A percentile compares a stretch with the other conserved stretches of the same genome.
phyloP scores from a whole-genome alignment of 2,888 invertebrate species.

The Diachrysia chrysitis region DNA sequence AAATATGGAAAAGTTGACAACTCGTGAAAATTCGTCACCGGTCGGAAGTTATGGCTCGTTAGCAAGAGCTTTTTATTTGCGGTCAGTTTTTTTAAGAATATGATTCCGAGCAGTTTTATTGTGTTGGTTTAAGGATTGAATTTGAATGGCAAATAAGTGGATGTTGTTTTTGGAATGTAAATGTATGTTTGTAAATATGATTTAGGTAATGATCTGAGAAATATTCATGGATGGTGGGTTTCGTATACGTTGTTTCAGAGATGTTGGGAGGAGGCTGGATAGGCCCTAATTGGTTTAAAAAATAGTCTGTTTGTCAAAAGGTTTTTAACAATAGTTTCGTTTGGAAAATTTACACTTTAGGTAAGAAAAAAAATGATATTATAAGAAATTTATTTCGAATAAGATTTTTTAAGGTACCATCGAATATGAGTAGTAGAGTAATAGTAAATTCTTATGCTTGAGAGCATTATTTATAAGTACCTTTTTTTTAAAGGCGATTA shows the following conservation, averaged over 20 bases:
- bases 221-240: conserved; percentile 60
- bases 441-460: too few species aligned
- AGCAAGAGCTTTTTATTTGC: conserved; percentile 53
- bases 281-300: conserved; percentile 11
- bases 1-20: conserved; percentile 67
- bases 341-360: not conserved
- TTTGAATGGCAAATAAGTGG: conserved; percentile 16
- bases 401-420: too few species aligned
- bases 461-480: too few species aligned
- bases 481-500: too few species aligned
- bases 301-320: conserved; percentile 15
- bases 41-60: conserved; percentile 67
- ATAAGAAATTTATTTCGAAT: too few species aligned
- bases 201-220: conserved; percentile 71
- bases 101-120: conserved; percentile 17
- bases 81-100: conserved; percentile 8
- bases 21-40: conserved; percentile 65
- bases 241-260: conserved; percentile 32
- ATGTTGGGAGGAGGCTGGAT: conserved; percentile 9
- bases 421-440: too few species aligned
- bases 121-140: not conserved
- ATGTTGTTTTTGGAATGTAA: conserved; percentile 7
- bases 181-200: conserved; percentile 51
- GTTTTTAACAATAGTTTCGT: not conserved
- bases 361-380: too few species aligned